Evolutionary conservation across 2,113 vertebrate genomes (phyloP).

Genomic region (Ophiodon elongatus): DNA sequence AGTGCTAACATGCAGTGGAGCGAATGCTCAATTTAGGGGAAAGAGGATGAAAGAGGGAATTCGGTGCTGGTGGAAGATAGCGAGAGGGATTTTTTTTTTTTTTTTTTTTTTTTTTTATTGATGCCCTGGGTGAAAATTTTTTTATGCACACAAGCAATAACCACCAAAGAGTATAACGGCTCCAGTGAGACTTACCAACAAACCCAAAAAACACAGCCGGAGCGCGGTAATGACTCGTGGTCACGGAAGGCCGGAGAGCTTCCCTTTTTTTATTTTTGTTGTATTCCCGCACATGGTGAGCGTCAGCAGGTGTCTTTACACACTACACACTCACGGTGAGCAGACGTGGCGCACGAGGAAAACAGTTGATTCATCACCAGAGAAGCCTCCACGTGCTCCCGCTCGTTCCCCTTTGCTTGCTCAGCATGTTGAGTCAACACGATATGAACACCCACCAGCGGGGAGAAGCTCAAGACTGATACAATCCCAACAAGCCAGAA

Average conservation of each 20-base stretch:
- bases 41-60: slow-evolving; percentile 66
- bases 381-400: slow-evolving; percentile 33
- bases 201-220: background rate
- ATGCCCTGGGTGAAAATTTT: slow-evolving; percentile 66
- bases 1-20: slow-evolving; percentile 60
- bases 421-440: slow-evolving; percentile 63
- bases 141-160: slow-evolving; percentile 73
- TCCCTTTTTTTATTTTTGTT: slow-evolving; percentile 36
- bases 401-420: slow-evolving; percentile 17
- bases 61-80: slow-evolving; percentile 44
- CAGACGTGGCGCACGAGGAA: slow-evolving; percentile 24
- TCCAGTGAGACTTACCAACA: slow-evolving; percentile 47
- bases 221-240: slow-evolving; percentile 30
- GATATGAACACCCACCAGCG: slow-evolving; percentile 25
- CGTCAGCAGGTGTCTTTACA: slow-evolving; percentile 53
- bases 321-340: slow-evolving; percentile 18
- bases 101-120: slow-evolving; percentile 53
- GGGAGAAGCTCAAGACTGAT: slow-evolving; percentile 19
- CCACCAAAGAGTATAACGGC: slow-evolving; percentile 55
- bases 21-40: slow-evolving; percentile 63
- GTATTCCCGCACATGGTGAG: background rate
- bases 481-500: slow-evolving; percentile 2
- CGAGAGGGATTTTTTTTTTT: slow-evolving; percentile 21
- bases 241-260: slow-evolving; percentile 16
- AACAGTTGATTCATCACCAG: slow-evolving; percentile 61